phyloP scores from a whole-genome alignment of 2,888 invertebrate species.

The Tipula confusa region DNA sequence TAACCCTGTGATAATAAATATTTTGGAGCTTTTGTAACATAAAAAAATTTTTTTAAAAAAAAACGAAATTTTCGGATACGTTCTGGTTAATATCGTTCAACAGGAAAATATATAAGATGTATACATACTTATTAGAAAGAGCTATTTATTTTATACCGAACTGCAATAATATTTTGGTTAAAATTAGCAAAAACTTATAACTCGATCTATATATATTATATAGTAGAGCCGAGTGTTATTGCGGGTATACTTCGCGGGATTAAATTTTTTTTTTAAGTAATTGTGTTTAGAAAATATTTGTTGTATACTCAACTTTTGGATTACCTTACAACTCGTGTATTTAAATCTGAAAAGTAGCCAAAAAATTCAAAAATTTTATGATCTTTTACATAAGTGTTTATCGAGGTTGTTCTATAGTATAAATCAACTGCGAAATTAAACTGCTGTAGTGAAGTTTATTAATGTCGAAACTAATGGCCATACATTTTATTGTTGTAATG shows the following conservation, averaged over 20 bases:
- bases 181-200: background rate
- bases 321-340: background rate
- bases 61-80: background rate
- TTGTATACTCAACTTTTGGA: background rate
- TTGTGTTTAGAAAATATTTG: background rate
- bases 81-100: constrained; percentile 25
- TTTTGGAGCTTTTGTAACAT: constrained; percentile 3
- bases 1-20: background rate
- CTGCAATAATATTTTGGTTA: constrained; percentile 16
- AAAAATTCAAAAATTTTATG: background rate
- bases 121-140: background rate
- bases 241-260: background rate
- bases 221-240: background rate
- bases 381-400: background rate
- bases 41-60: no score
- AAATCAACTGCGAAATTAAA: background rate
- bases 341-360: background rate
- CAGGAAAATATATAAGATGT: background rate
- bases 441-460: background rate
- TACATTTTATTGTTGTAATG: no score
- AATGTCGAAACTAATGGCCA: no score
- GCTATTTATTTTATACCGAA: background rate
- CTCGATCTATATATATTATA: background rate
- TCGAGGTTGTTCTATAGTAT: background rate
- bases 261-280: background rate